A percentile compares a stretch with the other conserved stretches of the same genome.
phyloP scores from a whole-genome alignment of 2,797 vertebrate genomes.

The Pelobates cultripes region DNA sequence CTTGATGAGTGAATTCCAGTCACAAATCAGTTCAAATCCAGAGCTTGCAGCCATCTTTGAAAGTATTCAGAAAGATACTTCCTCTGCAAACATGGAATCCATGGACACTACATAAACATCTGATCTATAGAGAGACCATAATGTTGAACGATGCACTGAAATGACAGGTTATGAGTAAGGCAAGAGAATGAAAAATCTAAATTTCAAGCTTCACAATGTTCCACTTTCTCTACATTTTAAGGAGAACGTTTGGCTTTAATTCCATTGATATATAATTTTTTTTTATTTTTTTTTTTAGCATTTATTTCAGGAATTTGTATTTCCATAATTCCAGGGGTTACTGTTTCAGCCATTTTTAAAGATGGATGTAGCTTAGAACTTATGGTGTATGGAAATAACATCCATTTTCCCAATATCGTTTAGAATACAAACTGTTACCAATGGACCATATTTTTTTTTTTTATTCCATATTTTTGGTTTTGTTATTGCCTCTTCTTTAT shows the following conservation, averaged over 20 bases:
- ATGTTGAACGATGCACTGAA: constrained; percentile 92
- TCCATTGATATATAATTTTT: constrained; percentile 72
- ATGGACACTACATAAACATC: constrained; percentile 97
- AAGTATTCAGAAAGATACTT: constrained; percentile 98
- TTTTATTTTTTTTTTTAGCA: constrained; percentile 69
- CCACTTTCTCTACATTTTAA: constrained; percentile 77
- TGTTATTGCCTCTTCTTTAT: constrained; percentile 61
- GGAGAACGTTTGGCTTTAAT: constrained; percentile 76
- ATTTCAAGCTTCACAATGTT: constrained; percentile 81
- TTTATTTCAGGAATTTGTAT: constrained; percentile 80
- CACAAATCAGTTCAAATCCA: constrained; percentile 97
- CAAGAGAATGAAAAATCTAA: constrained; percentile 75
- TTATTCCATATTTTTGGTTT: constrained; percentile 67
- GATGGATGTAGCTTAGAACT: constrained; percentile 76
- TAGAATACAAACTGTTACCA: constrained; percentile 80
- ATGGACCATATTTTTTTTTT: constrained; percentile 75
- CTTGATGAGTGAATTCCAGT: constrained; percentile 98
- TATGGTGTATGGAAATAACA: constrained; percentile 71
- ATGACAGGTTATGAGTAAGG: constrained; percentile 80
- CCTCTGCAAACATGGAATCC: constrained; percentile 95
- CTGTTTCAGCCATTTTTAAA: constrained; percentile 75
- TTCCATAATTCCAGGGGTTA: constrained; percentile 75
- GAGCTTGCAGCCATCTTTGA: constrained; percentile 98
- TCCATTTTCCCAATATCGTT: constrained; percentile 76
- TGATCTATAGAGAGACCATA: constrained; percentile 74